Conservation (phyloP, 2,113 vertebrate genomes). For the Zosterops lateralis region DNA sequence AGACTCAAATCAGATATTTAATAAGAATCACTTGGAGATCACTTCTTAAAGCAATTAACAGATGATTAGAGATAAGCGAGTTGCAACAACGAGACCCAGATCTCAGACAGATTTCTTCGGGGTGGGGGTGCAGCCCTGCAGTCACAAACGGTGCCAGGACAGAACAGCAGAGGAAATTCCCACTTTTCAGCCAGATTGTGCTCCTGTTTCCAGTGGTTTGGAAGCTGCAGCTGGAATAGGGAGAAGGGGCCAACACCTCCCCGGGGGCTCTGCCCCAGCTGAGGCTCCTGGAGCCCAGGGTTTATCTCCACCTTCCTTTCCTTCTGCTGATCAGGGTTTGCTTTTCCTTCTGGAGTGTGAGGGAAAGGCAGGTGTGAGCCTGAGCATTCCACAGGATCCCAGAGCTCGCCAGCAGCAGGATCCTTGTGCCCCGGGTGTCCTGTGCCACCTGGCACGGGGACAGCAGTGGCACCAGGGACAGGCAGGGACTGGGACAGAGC, state of each 20-base stretch:
- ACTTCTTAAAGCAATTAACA: conserved; percentile 64
- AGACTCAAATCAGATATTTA: conserved; percentile 61
- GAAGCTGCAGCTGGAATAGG: neutral
- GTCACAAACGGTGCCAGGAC: neutral
- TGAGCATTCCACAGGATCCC: neutral
- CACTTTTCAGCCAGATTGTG: neutral
- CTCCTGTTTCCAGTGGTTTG: neutral
- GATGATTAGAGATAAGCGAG: conserved; percentile 55
- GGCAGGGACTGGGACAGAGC: neutral
- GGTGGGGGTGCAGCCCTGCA: neutral
- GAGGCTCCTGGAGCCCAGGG: neutral
- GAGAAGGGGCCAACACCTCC: neutral
- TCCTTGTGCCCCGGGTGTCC: rapidly evolving
- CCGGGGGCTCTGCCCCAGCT: neutral
- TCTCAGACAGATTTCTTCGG: neutral
- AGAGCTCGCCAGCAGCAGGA: neutral
- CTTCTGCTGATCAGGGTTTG: neutral
- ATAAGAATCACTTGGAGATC: conserved; percentile 57
- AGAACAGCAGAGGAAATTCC: neutral
- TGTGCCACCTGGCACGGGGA: neutral
- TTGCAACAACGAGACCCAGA: conserved; percentile 46
- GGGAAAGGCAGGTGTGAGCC: neutral
- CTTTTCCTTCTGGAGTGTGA: neutral
- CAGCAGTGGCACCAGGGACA: neutral
- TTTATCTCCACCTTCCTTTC: neutral